phyloP scores from a whole-genome alignment of 2,113 vertebrate species.

The Ochotona curzoniae region DNA sequence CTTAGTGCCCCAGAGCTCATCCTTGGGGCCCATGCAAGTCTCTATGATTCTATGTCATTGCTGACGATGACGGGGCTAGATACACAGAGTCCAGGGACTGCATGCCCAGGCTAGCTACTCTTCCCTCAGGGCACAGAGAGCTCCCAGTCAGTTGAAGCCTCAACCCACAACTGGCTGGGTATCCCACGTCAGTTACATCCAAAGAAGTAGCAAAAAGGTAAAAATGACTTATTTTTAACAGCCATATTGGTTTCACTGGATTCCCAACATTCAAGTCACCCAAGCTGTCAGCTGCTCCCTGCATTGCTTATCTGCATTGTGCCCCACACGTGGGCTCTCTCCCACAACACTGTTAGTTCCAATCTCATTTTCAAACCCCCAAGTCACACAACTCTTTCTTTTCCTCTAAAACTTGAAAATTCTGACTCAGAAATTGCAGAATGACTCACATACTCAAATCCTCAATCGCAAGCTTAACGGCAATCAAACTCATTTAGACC shows the following conservation, averaged over 20 bases:
- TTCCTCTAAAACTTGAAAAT: background rate
- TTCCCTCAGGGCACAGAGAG: background rate
- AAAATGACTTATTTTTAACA: background rate
- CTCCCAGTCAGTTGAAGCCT: background rate
- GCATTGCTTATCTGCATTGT: background rate
- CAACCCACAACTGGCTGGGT: background rate
- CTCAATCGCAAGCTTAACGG: background rate
- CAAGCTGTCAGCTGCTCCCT: background rate
- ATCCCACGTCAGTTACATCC: background rate
- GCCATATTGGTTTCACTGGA: background rate
- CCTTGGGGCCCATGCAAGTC: background rate
- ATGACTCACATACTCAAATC: background rate
- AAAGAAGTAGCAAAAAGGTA: background rate
- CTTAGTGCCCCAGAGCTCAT: accelerated
- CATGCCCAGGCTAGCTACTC: background rate
- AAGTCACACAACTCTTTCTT: background rate
- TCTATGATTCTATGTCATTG: background rate
- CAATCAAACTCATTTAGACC: background rate
- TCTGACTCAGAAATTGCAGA: background rate
- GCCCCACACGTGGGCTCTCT: background rate
- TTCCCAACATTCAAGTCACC: background rate
- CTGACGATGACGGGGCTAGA: background rate
- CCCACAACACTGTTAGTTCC: background rate
- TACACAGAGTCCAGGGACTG: background rate
- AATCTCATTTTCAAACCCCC: background rate